These are phyloP conservation scores for Aphrophora alni DNA, from an alignment of 2,888 invertebrate species.

Conservation along the genomic window DNA sequence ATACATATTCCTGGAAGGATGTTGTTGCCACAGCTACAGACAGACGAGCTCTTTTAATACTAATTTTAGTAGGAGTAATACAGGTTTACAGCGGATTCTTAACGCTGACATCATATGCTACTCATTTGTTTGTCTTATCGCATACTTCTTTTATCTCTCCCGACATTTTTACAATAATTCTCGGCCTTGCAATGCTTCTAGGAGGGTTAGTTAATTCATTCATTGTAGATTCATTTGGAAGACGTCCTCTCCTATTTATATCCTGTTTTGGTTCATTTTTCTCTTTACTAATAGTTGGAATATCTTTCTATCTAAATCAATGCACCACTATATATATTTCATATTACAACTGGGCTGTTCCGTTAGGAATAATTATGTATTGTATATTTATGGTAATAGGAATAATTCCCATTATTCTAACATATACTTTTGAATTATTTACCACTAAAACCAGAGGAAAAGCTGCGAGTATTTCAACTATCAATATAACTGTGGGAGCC, in stretches of 20 bases:
- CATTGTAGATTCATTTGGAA: constrained; percentile 15
- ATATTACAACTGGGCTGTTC: constrained; percentile 9
- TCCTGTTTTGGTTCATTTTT: constrained; percentile 11
- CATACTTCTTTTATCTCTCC: constrained; percentile 3
- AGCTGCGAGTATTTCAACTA: not conserved
- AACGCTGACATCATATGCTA: constrained; percentile 24
- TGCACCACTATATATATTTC: not conserved
- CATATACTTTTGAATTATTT: constrained; percentile 27
- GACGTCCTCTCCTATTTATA: not conserved
- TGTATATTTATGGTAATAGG: constrained; percentile 18
- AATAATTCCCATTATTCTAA: constrained; percentile 20
- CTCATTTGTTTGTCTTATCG: constrained; percentile 13
- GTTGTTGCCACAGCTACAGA: constrained; percentile 25
- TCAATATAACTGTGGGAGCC: not conserved
- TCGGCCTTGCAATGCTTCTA: constrained; percentile 16
- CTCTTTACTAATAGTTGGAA: not conserved
- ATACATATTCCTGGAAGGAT: constrained; percentile 26
- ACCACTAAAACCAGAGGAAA: constrained; percentile 22
- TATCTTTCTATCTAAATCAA: not conserved
- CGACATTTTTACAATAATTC: constrained; percentile 13
- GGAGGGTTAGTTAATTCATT: not conserved
- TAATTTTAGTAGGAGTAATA: constrained; percentile 1
- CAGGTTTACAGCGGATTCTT: constrained; percentile 16
- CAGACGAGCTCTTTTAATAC: constrained; percentile 29
- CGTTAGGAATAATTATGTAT: not conserved